Percentiles rank a stretch among this genome's conserved stretches.
Conservation (phyloP, 2,113 vertebrate species). For the Rafetus swinhoei region DNA sequence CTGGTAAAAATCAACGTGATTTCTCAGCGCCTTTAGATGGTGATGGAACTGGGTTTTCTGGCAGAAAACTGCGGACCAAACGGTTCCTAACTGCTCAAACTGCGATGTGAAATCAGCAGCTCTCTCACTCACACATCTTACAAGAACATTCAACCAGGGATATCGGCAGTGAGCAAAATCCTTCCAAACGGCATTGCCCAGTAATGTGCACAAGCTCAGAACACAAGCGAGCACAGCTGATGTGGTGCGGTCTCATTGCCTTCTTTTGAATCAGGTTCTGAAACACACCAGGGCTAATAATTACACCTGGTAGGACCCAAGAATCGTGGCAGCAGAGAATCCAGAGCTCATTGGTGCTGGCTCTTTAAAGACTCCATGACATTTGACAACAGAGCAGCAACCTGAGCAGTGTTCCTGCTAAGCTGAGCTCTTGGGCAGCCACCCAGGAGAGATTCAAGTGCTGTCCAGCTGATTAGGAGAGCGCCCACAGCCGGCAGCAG, state of each 20-base stretch:
- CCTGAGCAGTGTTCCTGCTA: no score
- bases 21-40: not conserved
- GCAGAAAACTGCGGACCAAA: not conserved
- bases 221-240: not conserved
- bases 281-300: not conserved
- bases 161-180: not conserved
- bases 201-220: not conserved
- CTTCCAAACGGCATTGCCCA: not conserved
- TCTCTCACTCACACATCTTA: not conserved
- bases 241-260: not conserved
- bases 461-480: no score
- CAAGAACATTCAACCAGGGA: not conserved
- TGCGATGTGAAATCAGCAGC: not conserved
- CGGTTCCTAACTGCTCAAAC: not conserved
- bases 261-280: not conserved
- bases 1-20: not conserved
- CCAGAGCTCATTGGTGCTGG: accelerated
- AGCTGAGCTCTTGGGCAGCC: no score
- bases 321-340: not conserved
- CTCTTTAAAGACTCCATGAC: accelerated
- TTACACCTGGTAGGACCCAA: not conserved
- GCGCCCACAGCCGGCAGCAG: no score
- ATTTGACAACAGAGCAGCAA: not conserved
- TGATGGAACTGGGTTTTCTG: not conserved
- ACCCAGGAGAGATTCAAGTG: no score